Conservation (phyloP, 2,113 vertebrate species). For the Stomatorhinus ivindoensis region DNA sequence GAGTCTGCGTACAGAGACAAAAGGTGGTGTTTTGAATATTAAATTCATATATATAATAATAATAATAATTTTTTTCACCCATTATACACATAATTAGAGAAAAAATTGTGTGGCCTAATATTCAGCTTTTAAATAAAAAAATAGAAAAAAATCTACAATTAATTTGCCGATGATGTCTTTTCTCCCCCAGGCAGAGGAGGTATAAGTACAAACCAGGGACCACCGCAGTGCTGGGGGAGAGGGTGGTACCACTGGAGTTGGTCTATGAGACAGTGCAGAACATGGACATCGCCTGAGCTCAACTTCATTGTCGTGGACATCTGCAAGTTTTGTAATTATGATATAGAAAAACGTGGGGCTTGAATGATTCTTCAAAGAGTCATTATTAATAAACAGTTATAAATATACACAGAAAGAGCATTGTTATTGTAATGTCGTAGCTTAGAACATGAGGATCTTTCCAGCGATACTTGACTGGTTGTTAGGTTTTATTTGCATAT, state of each 20-base stretch:
- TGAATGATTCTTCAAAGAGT: not conserved
- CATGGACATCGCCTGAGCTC: slow-evolving; percentile 50
- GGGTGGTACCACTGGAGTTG: slow-evolving; percentile 46
- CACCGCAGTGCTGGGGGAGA: slow-evolving; percentile 49
- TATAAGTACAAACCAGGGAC: slow-evolving; percentile 54
- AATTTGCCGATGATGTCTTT: not conserved
- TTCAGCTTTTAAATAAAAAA: not conserved
- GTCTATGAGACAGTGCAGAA: slow-evolving; percentile 45
- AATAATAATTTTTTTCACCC: too few species aligned
- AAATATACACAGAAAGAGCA: not conserved
- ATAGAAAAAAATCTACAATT: too few species aligned
- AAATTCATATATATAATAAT: not conserved
- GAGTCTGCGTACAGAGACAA: slow-evolving; percentile 43
- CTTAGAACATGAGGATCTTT: not conserved
- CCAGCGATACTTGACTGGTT: not conserved
- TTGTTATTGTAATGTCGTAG: not conserved
- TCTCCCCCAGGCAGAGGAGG: slow-evolving; percentile 35
- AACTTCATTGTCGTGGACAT: too few species aligned
- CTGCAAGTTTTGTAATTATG: not conserved
- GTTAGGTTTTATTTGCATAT: not conserved
- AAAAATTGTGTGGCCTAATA: not conserved
- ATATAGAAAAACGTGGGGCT: not conserved
- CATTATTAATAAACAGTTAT: not conserved
- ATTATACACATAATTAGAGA: not conserved
- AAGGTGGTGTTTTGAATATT: slow-evolving; percentile 29